These are phyloP conservation scores for Muscicapa adusta DNA, from an alignment of 2,113 vertebrate species.

Conservation along the genomic window DNA sequence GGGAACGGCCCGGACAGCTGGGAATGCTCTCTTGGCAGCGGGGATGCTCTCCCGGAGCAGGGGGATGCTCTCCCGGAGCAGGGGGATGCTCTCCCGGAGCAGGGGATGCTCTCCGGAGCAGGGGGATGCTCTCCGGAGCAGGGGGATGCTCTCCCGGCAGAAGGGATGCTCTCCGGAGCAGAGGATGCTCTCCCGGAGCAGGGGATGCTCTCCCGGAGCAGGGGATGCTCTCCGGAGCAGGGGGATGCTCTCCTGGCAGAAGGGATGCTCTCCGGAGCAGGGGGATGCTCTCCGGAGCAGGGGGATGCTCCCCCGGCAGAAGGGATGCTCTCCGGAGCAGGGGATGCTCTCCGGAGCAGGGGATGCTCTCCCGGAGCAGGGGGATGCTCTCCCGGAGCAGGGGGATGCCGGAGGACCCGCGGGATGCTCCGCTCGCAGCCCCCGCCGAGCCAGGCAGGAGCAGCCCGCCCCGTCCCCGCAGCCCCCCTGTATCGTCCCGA, in stretches of 20 bases:
- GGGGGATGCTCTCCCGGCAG: background rate
- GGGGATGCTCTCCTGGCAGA: background rate
- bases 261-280: background rate
- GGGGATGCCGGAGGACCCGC: background rate
- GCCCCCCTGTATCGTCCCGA: background rate
- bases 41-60: background rate
- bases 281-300: no score
- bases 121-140: no score
- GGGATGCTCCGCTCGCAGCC: background rate
- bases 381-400: background rate
- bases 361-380: background rate
- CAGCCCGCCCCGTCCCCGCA: background rate
- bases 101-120: background rate
- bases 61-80: background rate
- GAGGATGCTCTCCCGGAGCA: background rate
- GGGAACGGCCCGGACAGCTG: background rate
- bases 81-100: background rate
- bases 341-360: background rate
- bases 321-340: no score
- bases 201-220: background rate
- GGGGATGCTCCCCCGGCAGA: no score
- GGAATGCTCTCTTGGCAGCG: background rate
- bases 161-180: background rate
- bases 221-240: background rate
- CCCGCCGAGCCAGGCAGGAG: background rate